Evolutionary conservation across 2,113 vertebrate species (phyloP).

Genomic region (Plestiodon gilberti): DNA sequence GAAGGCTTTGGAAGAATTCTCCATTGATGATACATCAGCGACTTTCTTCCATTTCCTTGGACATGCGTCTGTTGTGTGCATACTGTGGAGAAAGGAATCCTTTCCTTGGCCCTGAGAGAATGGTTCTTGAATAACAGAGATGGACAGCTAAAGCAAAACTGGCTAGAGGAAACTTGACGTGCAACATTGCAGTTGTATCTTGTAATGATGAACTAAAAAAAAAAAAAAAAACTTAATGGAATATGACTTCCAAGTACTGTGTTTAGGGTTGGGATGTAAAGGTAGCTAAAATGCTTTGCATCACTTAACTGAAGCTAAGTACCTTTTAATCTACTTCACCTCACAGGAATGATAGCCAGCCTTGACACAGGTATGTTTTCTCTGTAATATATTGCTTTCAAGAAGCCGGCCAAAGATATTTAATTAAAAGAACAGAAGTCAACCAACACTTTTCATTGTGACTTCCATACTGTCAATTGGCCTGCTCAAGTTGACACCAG

Average conservation of each 20-base stretch:
- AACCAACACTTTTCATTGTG: constrained; percentile 45
- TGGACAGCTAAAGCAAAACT: background rate
- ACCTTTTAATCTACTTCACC: constrained; percentile 42
- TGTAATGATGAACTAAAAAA: background rate
- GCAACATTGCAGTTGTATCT: background rate
- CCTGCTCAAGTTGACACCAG: constrained; percentile 29
- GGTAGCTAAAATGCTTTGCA: background rate
- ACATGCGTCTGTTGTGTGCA: too few species aligned
- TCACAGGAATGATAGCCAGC: constrained; percentile 43
- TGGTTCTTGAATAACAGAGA: background rate
- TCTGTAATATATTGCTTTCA: constrained; percentile 46
- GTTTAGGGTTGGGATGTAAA: background rate
- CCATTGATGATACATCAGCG: too few species aligned
- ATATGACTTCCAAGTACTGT: background rate
- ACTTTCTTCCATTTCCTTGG: too few species aligned
- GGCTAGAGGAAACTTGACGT: background rate
- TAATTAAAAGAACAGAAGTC: constrained; percentile 54
- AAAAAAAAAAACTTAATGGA: too few species aligned
- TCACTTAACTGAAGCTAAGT: background rate
- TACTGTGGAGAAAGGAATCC: too few species aligned
- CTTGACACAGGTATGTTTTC: constrained; percentile 62
- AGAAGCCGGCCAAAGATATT: constrained; percentile 55
- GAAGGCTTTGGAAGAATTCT: too few species aligned
- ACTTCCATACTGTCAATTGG: constrained; percentile 41
- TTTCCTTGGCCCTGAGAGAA: too few species aligned